phyloP scores from a whole-genome alignment of 1,140 invertebrate genomes.

The Lycorma delicatula region DNA sequence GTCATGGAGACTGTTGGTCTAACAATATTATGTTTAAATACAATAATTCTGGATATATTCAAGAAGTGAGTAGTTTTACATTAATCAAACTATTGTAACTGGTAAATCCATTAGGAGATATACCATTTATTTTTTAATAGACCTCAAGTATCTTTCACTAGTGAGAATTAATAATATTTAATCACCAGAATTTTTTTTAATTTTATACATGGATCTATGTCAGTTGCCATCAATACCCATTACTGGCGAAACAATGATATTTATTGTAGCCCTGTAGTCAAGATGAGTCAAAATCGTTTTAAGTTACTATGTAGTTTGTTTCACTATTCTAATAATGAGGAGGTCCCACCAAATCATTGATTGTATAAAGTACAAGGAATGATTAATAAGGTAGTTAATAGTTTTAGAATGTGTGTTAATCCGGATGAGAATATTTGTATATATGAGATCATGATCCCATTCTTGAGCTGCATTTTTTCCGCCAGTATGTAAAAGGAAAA shows the following conservation, averaged over 20 bases:
- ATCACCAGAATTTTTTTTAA: too few relatives aligned
- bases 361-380: constrained; percentile 25
- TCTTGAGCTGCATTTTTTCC: constrained; percentile 27
- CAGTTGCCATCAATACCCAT: too few relatives aligned
- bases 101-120: too few relatives aligned
- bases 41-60: constrained; percentile 39
- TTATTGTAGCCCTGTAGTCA: too few relatives aligned
- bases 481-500: constrained; percentile 33
- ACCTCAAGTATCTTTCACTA: too few relatives aligned
- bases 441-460: constrained; percentile 35
- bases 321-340: constrained; percentile 28
- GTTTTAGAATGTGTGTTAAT: constrained; percentile 23
- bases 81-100: too few relatives aligned
- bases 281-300: too few relatives aligned
- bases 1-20: constrained; percentile 68
- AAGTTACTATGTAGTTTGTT: too few relatives aligned
- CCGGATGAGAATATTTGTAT: constrained; percentile 28
- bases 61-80: constrained; percentile 39
- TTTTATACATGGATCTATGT: too few relatives aligned
- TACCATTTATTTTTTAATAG: too few relatives aligned
- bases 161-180: too few relatives aligned
- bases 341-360: constrained; percentile 14
- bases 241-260: too few relatives aligned
- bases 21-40: constrained; percentile 62
- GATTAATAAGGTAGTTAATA: constrained; percentile 20